Base-by-base conservation (phyloP, 2,113 vertebrate species). In the Etia nguti region DNA sequence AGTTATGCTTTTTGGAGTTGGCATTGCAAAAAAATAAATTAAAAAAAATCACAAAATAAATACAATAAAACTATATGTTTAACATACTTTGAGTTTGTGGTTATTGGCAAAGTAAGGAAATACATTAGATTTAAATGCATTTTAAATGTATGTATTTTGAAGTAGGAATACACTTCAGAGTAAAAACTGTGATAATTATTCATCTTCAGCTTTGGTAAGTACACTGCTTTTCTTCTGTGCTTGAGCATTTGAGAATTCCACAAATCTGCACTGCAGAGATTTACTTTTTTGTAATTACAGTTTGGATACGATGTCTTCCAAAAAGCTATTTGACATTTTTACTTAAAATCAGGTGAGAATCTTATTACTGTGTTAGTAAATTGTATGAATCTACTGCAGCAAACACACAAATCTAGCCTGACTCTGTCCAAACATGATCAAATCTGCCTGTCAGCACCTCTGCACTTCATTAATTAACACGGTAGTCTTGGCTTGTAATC, bases 1-100 rank as follows among this genome's bases (percentile, higher is more conserved):
- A 85, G 48, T 81, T 87, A 75, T 48, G 89, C 56, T 89, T 94
- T 94, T 89, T 88, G 75, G 70, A 92, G 83, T 80, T 89, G 59
- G 90, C 68, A 80, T 65, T 77, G 75, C 36, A n/a, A 48, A 77
- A 16, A 92, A 36, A 3, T 4, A 29, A 29, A 29, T n/a, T n/a
- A 29, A 4, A 29, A 4, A 81, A 79, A 79, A 70, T 48, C 31
- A 81, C 41, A 80, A 62, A 86, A 92, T 86, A 93, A 87, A 92
- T 81, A 86, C 86, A 92, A 90, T 86, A 89, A 92, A 84, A 80
- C 55, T 57, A 36, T 79, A 60, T 88, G 92, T 92, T 84, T 80
- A 26, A 90, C 81, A 88, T 87, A 80, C 15, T 81, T 85, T 1
- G 48, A 57, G 79, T 88, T 80, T 70, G 59, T 88, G 56, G 2